Conservation (phyloP, 2,113 vertebrate species). For the Desmodus rotundus region DNA sequence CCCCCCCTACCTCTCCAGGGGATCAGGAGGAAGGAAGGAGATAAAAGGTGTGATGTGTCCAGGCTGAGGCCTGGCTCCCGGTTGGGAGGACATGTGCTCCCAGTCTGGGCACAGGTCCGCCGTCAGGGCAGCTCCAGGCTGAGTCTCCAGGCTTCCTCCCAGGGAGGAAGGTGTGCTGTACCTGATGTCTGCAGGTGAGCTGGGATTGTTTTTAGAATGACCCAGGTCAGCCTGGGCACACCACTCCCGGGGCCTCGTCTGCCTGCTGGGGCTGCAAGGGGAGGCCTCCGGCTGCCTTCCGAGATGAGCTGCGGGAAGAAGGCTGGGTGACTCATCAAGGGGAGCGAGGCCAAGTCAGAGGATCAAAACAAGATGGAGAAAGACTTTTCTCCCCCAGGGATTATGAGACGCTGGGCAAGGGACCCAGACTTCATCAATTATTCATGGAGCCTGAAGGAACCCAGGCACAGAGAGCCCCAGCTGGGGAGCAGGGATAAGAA, state of each 20-base stretch:
- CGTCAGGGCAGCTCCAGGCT: background rate
- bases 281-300: background rate
- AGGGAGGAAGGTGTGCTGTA: background rate
- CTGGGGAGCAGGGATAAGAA: background rate
- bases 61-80: rapidly evolving
- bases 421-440: background rate
- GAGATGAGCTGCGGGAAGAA: background rate
- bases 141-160: background rate
- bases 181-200: background rate
- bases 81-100: background rate
- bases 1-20: background rate
- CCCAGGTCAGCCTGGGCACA: background rate
- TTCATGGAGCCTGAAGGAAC: background rate
- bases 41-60: background rate
- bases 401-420: background rate
- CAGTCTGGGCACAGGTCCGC: background rate
- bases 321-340: constrained; percentile 2
- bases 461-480: background rate
- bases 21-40: background rate
- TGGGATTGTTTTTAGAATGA: background rate
- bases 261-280: background rate
- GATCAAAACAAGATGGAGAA: background rate
- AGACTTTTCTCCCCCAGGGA: background rate
- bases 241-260: background rate
- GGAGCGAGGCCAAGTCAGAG: background rate